Base-by-base conservation (phyloP, 2,797 vertebrate genomes). In the Notolabrus celidotus region DNA sequence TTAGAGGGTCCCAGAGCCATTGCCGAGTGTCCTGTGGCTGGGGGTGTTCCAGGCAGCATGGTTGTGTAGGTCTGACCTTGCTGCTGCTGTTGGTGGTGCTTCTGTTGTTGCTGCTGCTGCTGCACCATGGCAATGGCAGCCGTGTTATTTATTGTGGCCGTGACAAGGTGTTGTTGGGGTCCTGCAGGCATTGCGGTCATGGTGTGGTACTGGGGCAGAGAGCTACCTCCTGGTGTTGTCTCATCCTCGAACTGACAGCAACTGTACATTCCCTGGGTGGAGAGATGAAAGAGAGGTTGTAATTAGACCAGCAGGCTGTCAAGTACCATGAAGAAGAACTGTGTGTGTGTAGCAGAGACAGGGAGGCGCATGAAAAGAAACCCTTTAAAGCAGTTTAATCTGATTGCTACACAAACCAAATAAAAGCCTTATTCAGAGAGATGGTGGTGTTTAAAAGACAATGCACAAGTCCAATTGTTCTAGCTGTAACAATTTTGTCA, bases 161-260 rank as follows among this genome's bases (percentile, higher is more conserved):
- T 88, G 9, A 94, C 92, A 1, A 94, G 85, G 80, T 94, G 92
- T 39, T 93, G 92, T 9, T 92, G 93, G 16, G 91, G 43, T 16
- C 66, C 87, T 9, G 88, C 79, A n/a, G 94, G 88, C 89, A 94
- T 91, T 19, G 81, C 63, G 66, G 92, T 88, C 61, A 94, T 85
- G 7, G 91, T 84, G 83, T 94, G 93, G 70, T 93, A 95, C 58
- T 92, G 93, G 38, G 94, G 91, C 81, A 95, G 85, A 65, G 92
- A 89, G 86, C 70, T 77, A 61, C 91, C 87, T 74, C 88, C 86
- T 6, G 89, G 81, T 19, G 77, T 47, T 1, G 92, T 95, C 83
- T 95, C 94, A 63, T 96, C 96, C 77, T 98, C 97, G 11, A 95
- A 95, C 78, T 94, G 95, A 90, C 97, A 97, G 88, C 97, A 98